Evolutionary conservation across 2,113 vertebrate species (phyloP).

Genomic region (Halichoeres trimaculatus): DNA sequence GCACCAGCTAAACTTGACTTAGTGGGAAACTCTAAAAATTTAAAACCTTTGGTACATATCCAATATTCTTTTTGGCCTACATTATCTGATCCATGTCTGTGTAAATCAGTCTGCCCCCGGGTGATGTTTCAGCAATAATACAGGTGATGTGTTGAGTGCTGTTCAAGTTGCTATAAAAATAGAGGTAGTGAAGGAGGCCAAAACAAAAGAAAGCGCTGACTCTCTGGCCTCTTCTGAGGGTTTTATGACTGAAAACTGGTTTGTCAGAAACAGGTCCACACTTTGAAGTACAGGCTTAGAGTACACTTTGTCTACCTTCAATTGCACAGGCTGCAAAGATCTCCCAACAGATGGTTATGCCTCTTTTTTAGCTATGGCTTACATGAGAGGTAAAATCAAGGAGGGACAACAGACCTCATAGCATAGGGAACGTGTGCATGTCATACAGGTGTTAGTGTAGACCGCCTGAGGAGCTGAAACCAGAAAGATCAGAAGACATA

Average conservation of each 20-base stretch:
- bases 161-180: constrained; percentile 10
- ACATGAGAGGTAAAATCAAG: not conserved
- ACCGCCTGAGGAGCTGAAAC: not conserved
- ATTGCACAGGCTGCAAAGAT: not conserved
- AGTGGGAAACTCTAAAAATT: too few species aligned
- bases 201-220: not conserved
- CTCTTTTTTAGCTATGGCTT: not conserved
- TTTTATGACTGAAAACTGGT: not conserved
- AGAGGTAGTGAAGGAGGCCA: not conserved
- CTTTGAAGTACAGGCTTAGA: not conserved
- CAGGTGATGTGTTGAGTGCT: not conserved
- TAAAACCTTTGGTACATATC: too few species aligned
- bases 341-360: not conserved
- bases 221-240: not conserved
- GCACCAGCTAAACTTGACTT: too few species aligned
- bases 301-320: not conserved
- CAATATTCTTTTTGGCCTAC: not conserved
- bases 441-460: too few species aligned
- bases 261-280: not conserved
- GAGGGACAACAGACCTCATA: not conserved
- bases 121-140: constrained; percentile 16
- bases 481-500: not conserved
- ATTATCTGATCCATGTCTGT: not conserved
- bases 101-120: not conserved
- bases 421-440: not conserved